phyloP scores from a whole-genome alignment of 2,888 invertebrate species.

The Heliconius ismenius region DNA sequence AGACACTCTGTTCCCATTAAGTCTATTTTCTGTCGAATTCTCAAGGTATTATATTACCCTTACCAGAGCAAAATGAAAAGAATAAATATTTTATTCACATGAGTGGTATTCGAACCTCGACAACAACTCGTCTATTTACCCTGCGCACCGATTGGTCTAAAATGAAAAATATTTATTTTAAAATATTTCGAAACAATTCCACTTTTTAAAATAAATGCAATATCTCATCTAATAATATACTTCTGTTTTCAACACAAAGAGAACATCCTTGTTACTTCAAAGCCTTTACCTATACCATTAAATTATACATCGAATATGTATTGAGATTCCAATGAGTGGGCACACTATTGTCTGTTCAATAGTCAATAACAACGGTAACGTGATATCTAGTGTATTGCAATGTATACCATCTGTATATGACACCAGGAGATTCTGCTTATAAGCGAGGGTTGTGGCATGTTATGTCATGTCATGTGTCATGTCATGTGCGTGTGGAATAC shows the following conservation, averaged over 20 bases:
- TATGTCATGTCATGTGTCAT: too few species aligned
- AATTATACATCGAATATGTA: neutral
- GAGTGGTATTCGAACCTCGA: neutral
- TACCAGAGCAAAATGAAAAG: neutral
- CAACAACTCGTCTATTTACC: neutral
- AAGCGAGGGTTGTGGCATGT: neutral
- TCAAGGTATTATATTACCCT: too few species aligned
- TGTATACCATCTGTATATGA: neutral
- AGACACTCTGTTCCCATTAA: neutral
- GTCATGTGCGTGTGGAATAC: too few species aligned
- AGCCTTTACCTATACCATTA: neutral
- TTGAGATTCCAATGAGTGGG: neutral
- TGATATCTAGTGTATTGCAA: neutral
- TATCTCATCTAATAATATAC: neutral
- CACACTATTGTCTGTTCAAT: neutral
- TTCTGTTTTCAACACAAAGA: neutral
- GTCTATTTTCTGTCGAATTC: too few species aligned
- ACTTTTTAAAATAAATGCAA: too few species aligned
- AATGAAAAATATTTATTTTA: too few species aligned
- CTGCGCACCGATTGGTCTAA: too few species aligned
- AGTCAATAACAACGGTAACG: neutral
- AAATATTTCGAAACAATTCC: too few species aligned
- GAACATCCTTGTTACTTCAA: slow-evolving; percentile 5
- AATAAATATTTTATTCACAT: neutral
- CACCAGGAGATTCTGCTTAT: neutral